These are phyloP conservation scores for Caenorhabditis afra DNA, from an alignment of 2,888 invertebrate genomes.

Conservation along the genomic window DNA sequence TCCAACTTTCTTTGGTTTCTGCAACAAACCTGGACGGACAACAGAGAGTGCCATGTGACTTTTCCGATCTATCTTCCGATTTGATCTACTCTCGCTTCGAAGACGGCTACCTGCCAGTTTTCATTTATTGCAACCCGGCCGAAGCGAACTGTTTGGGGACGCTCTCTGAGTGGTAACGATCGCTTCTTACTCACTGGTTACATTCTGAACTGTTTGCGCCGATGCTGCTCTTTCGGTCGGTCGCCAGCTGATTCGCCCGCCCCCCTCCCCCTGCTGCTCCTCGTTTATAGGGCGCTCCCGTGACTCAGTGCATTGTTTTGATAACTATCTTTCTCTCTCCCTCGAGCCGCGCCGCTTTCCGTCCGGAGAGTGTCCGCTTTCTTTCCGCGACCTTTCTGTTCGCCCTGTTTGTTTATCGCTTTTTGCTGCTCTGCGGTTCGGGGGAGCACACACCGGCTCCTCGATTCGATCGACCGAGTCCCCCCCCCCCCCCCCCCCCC, in stretches of 20 bases:
- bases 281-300: background rate
- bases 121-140: slow-evolving; percentile 33
- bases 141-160: background rate
- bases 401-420: slow-evolving; percentile 50
- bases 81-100: slow-evolving; percentile 22
- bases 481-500: slow-evolving; percentile 6
- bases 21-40: slow-evolving; percentile 20
- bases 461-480: background rate
- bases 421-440: slow-evolving; percentile 26
- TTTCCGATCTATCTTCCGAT: slow-evolving; percentile 31
- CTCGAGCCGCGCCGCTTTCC: slow-evolving; percentile 22
- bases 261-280: slow-evolving; percentile 1
- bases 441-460: slow-evolving; percentile 53
- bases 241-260: slow-evolving; percentile 12
- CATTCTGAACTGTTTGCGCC: slow-evolving; percentile 47
- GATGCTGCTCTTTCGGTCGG: slow-evolving; percentile 19
- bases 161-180: no score
- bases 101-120: slow-evolving; percentile 36
- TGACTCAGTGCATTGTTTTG: slow-evolving; percentile 15
- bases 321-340: slow-evolving; percentile 8
- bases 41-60: slow-evolving; percentile 31
- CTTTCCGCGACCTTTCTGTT: slow-evolving; percentile 19
- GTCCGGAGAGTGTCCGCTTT: slow-evolving; percentile 47
- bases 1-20: slow-evolving; percentile 16
- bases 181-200: background rate